Conservation (phyloP, 2,113 vertebrate genomes). For the Nymphicus hollandicus region DNA sequence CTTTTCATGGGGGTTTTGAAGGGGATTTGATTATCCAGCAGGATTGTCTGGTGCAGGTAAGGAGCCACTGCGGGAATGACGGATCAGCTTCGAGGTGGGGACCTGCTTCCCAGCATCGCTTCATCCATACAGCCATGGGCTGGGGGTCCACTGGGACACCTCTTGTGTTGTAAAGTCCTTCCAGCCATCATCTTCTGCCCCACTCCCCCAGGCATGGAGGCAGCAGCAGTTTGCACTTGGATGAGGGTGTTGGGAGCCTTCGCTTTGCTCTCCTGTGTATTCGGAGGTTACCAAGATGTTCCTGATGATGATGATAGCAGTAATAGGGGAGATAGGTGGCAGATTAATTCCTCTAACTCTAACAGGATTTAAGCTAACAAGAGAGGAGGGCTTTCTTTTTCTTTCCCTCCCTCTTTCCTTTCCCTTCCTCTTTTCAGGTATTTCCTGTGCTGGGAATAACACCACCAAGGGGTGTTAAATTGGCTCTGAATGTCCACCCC, state of each 20-base stretch:
- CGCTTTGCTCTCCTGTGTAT: background rate
- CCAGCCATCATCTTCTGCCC: background rate
- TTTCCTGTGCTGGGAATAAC: constrained; percentile 61
- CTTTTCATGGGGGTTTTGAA: accelerated
- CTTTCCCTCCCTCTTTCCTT: background rate
- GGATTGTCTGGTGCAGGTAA: background rate
- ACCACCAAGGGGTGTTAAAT: constrained; percentile 69
- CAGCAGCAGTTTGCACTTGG: background rate
- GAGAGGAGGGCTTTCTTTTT: background rate
- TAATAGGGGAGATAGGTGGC: background rate
- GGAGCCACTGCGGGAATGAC: background rate
- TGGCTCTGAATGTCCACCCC: constrained; percentile 74
- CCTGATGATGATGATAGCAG: background rate
- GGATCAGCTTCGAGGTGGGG: background rate
- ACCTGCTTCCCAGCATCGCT: background rate
- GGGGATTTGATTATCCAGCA: background rate
- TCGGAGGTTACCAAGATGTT: background rate
- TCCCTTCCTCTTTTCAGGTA: constrained; percentile 42
- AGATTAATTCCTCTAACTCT: constrained; percentile 39
- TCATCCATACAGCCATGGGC: accelerated
- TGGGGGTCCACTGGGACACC: background rate
- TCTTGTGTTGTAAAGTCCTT: background rate
- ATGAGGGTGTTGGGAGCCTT: background rate
- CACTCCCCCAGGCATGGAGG: accelerated
- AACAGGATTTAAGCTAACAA: constrained; percentile 50